Evolutionary conservation across 1,140 invertebrate species (phyloP), one percentile per base, ranked within the genome.

Genomic region (Zaprionus lachaisei): DNA sequence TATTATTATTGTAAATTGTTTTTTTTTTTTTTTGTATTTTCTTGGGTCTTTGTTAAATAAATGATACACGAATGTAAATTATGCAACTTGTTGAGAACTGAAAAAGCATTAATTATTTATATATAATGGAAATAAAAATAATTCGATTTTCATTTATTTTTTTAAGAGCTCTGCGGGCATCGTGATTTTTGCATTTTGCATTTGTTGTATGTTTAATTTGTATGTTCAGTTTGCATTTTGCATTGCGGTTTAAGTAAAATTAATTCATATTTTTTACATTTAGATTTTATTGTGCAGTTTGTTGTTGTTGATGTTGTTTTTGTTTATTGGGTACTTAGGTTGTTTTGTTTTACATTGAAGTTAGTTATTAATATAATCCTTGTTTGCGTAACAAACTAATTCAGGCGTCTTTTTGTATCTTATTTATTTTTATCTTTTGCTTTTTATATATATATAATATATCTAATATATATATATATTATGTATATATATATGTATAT

Each of bases 51-150:
- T 47, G 41, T 73, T 81, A 81, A 80, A 66, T 68, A 87, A 91
- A 91, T 85, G 73, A 90, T 87, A 87, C 78, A 87, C 81, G 63
- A 49, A 79, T 82, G 66, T 76, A 90, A 91, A 92, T 80, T 79
- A 91, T 82, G 87, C 81, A 89, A 92, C 84, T 86, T 80, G 81
- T 79, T 80, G 65, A 91, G 79, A 92, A 92, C 83, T 86, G 90
- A 91, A 92, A 92, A 92, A 90, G 82, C 80, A 55, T 77, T 86
- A 92, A 91, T 90, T 91, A 92, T 92, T 92, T 92, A 92, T 92
- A 92, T 91, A 62, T 84, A 91, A 91, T 82, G 73, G 60, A 91
- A 91, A 86, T 91, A 83, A 91, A 86, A 91, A 83, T 82, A 60
- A 58, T 86, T 80, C 60, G 54, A 37, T 75, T 66, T 74, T 64